Evolutionary conservation across 2,113 vertebrate genomes (phyloP), one percentile per base, ranked within the genome.

Genomic region (Nerophis ophidion): DNA sequence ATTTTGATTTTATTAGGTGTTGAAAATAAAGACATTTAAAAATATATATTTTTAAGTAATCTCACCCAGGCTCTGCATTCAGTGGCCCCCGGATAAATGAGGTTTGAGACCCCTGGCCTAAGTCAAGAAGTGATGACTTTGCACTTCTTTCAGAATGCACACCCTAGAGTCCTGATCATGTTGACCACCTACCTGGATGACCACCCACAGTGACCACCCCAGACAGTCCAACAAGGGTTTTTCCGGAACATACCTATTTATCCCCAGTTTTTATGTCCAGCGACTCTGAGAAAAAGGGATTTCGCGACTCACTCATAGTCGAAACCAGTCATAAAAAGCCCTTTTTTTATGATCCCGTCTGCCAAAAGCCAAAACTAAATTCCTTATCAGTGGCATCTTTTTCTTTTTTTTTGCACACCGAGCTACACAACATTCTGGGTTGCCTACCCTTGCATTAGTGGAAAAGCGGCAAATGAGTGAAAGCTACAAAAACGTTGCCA

Each of bases 321-420:
- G 70, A 63, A 82, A 75, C 72, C 75, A 14, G 72, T 73, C 72
- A 77, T 85, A 86, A 89, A 89, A 76, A 40, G n/a, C n/a, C n/a
- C n/a, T 13, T 48, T n/a, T 72, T 89, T 89, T 86, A 87, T 67
- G 57, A 63, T 79, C 68, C 62, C 75, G 66, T 70, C 51, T 65
- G 15, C 66, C 4, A 15, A 34, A 17, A 38, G 11, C 0, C 46
- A 53, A 48, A 76, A 74, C 4, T 42, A 42, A 42, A 10, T 42
- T 42, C 4, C 40, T 10, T 6, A 42, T 50, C 60, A 38, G 33
- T 14, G 34, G 57, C 47, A 60, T n/a, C 26, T 63, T 47, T 19
- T 66, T n/a, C n/a, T n/a, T n/a, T n/a, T n/a, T 11, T 1, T 50
- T 61, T 40, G 4, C 15, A 40, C 9, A 54, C 14, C n/a, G n/a